Evolutionary conservation across 2,888 invertebrate genomes (phyloP), one percentile per base, ranked within the genome.

Genomic region (Ellobium chinense): DNA sequence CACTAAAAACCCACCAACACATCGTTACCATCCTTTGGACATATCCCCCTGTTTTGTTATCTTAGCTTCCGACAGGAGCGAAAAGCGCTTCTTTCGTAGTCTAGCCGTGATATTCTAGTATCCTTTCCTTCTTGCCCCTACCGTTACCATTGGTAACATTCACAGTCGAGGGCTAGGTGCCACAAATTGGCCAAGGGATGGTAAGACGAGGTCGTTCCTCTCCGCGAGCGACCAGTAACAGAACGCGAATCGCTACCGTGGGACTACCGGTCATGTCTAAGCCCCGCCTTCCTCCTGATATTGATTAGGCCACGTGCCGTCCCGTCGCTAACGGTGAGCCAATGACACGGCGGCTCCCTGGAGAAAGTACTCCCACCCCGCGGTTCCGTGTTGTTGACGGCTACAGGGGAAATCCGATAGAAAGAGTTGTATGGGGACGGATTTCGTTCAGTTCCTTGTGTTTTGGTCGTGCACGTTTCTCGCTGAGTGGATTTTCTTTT

Each of bases 221-320:
- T 1, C 7, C 46, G 2, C 66, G 14, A 37, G 78, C 78, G 78
- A 65, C 78, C 63, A 78, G 72, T 78, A 78, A 72, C 78, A 63
- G 80, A n/a, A 58, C 65, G 56, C 78, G 63, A 60, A 39, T 29
- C 66, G 29, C 60, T 46, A 7, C 29, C 31, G 56, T 37, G 68
- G 72, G 68, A 65, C 74, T 68, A 58, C 63, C 68, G 36, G 27
- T 27, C 68, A 12, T 1, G 21, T 58, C 29, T 58, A 60, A 46
- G 81, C 83, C 65, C 83, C 75, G 83, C 83, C 83, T 66, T n/a
- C 58, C 31, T 46, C 37, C 39, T 56, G 54, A 72, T 83, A 83
- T 81, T 83, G 83, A 83, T 83, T 75, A 75, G 60, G 78, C 65
- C 80, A 80, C 80, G 82, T 80, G 82, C 75, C 63, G 56, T 56